Evolutionary conservation across 2,888 invertebrate genomes (phyloP), one percentile per base, ranked within the genome.

Genomic region (Lasioglossum pauxillum): DNA sequence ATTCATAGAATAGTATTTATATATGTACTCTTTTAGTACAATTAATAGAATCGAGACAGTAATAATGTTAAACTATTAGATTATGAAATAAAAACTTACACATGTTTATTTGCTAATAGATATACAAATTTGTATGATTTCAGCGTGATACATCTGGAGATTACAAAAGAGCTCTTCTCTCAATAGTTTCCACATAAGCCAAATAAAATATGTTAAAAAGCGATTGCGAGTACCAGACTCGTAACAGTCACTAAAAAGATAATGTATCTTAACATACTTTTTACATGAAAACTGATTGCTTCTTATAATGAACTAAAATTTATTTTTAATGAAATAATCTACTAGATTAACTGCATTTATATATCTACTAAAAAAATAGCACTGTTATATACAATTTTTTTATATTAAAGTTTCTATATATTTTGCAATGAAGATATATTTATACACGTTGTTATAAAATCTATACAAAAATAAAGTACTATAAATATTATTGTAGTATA

Each of bases 91-190:
- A n/a, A 4, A n/a, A 57, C 10, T 57, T 10, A 57, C 3, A 57
- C n/a, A 57, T 57, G 3, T 10, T 0, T n/a, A 57, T 57, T 57
- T 53, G 23, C 53, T 53, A 53, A 53, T 53, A 23, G 53, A 10
- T 53, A 46, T 80, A 74, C 76, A 69, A 27, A 27, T 46, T 67
- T 31, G 85, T 83, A 91, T 93, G 19, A 95, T 97, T 97, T 95
- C 97, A 98, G 98, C 98, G 97, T 94, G 98, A 98, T 96, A 98
- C 98, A 91, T 98, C 98, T 94, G 98, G 98, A 93, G 98, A 98
- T 96, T 99, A 98, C 97, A 98, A 97, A 96, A 97, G 97, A 96
- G 97, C 98, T 94, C 97, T 99, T 95, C 97, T 98, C 96, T 97
- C 98, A 94, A 96, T 98, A 95, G 97, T 98, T 96, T 97, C 97